phyloP scores from a whole-genome alignment of 2,113 vertebrate genomes.

The Dunckerocampus dactyliophorus region DNA sequence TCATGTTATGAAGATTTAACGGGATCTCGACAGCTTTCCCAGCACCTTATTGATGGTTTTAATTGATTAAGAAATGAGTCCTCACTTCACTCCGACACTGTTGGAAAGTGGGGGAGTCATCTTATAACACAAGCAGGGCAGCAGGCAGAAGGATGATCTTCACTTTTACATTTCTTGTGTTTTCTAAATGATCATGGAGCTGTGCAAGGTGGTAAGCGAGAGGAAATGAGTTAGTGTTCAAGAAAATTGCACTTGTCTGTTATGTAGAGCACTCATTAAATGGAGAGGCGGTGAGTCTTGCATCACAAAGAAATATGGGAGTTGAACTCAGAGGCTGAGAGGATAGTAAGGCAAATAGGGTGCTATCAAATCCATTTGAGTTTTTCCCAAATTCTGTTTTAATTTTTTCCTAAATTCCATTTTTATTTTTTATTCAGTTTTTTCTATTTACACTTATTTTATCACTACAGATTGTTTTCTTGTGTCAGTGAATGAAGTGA shows the following conservation, averaged over 20 bases:
- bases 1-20: background rate
- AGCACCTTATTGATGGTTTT: background rate
- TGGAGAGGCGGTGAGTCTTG: background rate
- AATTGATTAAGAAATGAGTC: background rate
- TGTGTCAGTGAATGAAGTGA: no score
- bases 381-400: no score
- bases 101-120: slow-evolving; percentile 1
- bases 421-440: no score
- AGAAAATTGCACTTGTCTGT: slow-evolving; percentile 16
- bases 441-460: no score
- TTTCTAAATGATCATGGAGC: slow-evolving; percentile 39
- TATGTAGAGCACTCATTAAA: slow-evolving; percentile 12
- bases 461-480: no score
- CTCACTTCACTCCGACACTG: background rate
- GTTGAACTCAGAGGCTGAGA: background rate
- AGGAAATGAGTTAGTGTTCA: background rate
- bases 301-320: background rate
- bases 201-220: slow-evolving; percentile 9
- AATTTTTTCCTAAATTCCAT: no score
- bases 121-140: slow-evolving; percentile 11
- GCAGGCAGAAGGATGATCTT: slow-evolving; percentile 21
- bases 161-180: slow-evolving; percentile 24
- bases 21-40: background rate
- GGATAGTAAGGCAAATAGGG: background rate
- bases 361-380: no score